Percentiles rank a stretch among this genome's conserved stretches.
Evolutionary conservation across 1,140 invertebrate genomes (phyloP).

Genomic region (Adelges cooleyi): DNA sequence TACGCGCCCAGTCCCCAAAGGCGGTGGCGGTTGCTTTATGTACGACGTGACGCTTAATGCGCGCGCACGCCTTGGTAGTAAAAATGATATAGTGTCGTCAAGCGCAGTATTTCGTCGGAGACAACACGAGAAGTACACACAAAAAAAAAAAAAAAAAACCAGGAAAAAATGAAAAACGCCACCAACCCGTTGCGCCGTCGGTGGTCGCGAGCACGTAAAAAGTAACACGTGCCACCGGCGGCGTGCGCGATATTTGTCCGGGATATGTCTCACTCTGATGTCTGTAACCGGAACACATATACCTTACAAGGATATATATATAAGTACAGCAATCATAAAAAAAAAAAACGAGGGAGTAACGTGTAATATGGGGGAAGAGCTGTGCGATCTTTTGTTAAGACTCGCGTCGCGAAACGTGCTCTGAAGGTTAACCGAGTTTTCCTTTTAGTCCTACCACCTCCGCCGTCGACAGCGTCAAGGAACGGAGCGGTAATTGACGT

Average conservation of each 20-base stretch:
- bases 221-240: neutral
- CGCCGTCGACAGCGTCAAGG: neutral
- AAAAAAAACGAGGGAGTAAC: neutral
- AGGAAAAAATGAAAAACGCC: slow-evolving; percentile 3
- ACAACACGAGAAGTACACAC: too few species aligned
- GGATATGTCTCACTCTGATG: slow-evolving; percentile 10
- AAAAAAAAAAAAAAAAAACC: too few species aligned
- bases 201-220: neutral
- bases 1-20: neutral
- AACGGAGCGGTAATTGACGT: neutral
- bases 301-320: slow-evolving; percentile 7
- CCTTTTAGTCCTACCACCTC: slow-evolving; percentile 4
- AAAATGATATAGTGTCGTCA: slow-evolving; percentile 19
- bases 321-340: slow-evolving; percentile 20
- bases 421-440: slow-evolving; percentile 25
- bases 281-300: slow-evolving; percentile 12
- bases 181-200: too few species aligned
- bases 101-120: neutral
- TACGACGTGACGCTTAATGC: neutral
- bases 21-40: neutral
- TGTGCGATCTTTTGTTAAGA: slow-evolving; percentile 20
- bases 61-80: neutral
- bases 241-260: neutral
- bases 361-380: slow-evolving; percentile 1
- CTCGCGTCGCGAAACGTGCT: slow-evolving; percentile 1